Evolutionary conservation across 2,888 invertebrate species (phyloP), one percentile per base, ranked within the genome.

Genomic region (Dione juno): DNA sequence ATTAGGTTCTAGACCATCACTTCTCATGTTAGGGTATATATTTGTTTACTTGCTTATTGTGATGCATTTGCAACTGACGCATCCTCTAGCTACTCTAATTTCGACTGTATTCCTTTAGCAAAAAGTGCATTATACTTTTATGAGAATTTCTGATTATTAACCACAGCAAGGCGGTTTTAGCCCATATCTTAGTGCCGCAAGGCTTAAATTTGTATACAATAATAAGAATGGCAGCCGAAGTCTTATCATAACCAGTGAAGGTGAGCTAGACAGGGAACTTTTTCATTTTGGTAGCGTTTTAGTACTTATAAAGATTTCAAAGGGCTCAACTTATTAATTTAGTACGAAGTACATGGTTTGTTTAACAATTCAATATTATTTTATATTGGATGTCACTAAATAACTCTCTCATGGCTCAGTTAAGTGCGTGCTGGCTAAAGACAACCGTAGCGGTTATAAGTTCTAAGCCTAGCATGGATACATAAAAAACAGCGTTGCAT

Each of bases 1-100:
- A 77, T 78, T 77, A 74, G 81, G 77, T 81, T 82, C 76, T 83
- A 75, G 78, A 79, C 84, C 80, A 74, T 84, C 81, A 78, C 63
- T 19, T 73, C 73, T 77, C 76, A 57, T 68, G 64, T 72, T 82
- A 85, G 82, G 82, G 84, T 74, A 71, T 75, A 76, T 71, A 84
- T 86, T 85, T 71, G 78, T 74, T 80, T 76, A 78, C 53, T 67
- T 61, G 50, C 65, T 57, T 63, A 37, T 40, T 61, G 54, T 70
- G 63, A 67, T 74, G 76, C 77, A 75, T 76, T 76, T 76, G 76
- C 74, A 76, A 75, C 71, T 73, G 74, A 72, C 74, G 71, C 48
- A 53, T 67, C 66, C 64, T 69, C 72, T 71, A 70, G 72, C 73
- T 75, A 73, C 67, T 74, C 75, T 74, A 80, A 75, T 78, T 77